These are phyloP conservation scores for Callitettix versicolor DNA, from an alignment of 1,140 invertebrate species.

Conservation along the genomic window DNA sequence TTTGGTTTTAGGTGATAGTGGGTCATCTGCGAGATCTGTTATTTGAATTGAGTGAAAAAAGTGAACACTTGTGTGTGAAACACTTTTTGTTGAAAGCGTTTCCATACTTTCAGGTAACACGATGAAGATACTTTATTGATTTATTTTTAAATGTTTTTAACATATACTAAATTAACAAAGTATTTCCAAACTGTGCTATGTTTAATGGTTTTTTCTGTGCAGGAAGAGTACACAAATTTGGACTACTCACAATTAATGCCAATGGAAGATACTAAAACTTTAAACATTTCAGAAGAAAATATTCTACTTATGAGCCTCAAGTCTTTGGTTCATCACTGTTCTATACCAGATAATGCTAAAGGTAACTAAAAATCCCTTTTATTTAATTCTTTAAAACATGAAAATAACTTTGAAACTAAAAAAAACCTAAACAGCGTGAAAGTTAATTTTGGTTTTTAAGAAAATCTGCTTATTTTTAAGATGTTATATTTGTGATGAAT, in stretches of 20 bases:
- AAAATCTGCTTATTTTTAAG: too few relatives aligned
- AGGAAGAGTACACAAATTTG: too few relatives aligned
- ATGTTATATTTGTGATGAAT: too few relatives aligned
- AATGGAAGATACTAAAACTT: too few relatives aligned
- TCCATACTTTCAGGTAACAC: conserved; percentile 24
- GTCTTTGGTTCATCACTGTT: conserved; percentile 44
- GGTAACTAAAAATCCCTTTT: conserved; percentile 27
- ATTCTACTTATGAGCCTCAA: conserved; percentile 43
- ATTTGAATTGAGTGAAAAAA: conserved; percentile 37
- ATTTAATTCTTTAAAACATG: neutral
- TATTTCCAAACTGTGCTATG: too few relatives aligned
- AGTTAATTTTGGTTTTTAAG: too few relatives aligned
- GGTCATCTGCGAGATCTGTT: conserved; percentile 45
- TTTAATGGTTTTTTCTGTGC: too few relatives aligned
- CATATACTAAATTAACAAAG: too few relatives aligned
- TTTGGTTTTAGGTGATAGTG: conserved; percentile 33
- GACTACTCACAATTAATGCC: too few relatives aligned
- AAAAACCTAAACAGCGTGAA: too few relatives aligned
- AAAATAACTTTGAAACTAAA: conserved; percentile 4
- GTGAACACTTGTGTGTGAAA: conserved; percentile 48
- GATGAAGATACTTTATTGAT: too few relatives aligned
- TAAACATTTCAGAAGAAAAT: conserved; percentile 30
- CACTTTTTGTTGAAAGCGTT: conserved; percentile 54
- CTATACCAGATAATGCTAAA: conserved; percentile 38
- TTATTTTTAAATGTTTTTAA: too few relatives aligned